A percentile compares a stretch with the other conserved stretches of the same genome.
Evolutionary conservation across 2,888 invertebrate genomes (phyloP).

Genomic region (Machimus atricapillus): DNA sequence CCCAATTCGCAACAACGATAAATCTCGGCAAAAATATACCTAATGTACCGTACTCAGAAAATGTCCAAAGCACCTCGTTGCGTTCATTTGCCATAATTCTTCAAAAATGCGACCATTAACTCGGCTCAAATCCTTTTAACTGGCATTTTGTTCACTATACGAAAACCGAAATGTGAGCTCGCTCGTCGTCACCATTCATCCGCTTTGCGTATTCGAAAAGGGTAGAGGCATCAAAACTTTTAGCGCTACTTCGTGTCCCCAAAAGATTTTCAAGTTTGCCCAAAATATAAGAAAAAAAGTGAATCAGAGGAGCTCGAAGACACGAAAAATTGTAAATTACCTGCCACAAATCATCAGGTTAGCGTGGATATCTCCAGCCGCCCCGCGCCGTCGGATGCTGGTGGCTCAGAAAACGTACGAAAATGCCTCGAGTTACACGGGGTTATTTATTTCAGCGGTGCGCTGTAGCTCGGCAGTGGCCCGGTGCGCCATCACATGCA

Average conservation of each 20-base stretch:
- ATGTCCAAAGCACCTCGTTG: not conserved
- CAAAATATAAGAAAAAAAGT: not conserved
- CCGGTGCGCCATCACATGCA: slow-evolving; percentile 12
- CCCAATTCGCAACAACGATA: not conserved
- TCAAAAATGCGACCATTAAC: slow-evolving; percentile 16
- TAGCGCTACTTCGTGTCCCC: not conserved
- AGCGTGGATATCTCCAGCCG: not conserved
- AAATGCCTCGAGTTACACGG: not conserved
- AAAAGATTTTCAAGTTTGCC: not conserved
- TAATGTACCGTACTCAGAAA: not conserved
- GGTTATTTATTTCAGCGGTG: slow-evolving; percentile 24
- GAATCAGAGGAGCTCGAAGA: slow-evolving; percentile 30
- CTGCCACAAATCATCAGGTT: slow-evolving; percentile 40
- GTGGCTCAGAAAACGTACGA: not conserved
- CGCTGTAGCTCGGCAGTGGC: not conserved
- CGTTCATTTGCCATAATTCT: slow-evolving; percentile 30
- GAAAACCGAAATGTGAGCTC: not conserved
- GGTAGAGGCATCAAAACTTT: not conserved
- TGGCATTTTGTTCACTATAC: slow-evolving; percentile 9
- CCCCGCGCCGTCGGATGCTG: not conserved
- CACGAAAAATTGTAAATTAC: slow-evolving; percentile 37
- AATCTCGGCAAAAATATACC: not conserved
- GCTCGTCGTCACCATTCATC: not conserved
- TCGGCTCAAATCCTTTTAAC: slow-evolving; percentile 22
- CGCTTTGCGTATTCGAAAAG: not conserved